A percentile compares a stretch with the other conserved stretches of the same genome.
Evolutionary conservation across 2,797 vertebrate genomes (phyloP).

Genomic region (Pangasius sanitwongsei): DNA sequence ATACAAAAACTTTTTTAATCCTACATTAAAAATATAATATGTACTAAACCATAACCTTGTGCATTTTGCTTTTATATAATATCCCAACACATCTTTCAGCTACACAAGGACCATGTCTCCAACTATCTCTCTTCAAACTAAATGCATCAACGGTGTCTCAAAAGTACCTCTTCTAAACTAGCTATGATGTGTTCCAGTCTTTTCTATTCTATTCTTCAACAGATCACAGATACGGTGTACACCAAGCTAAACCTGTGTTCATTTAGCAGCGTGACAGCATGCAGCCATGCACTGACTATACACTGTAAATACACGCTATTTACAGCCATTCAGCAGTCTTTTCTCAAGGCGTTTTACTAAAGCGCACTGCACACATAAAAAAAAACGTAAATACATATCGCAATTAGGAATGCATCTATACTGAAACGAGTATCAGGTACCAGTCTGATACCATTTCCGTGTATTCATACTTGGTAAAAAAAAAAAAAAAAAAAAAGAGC

Average conservation of each 20-base stretch:
- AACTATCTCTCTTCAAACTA: too few species aligned
- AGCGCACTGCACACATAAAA: not conserved
- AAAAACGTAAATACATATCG: not conserved
- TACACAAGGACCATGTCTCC: not conserved
- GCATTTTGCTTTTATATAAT: not conserved
- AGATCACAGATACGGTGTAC: not conserved
- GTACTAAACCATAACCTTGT: too few species aligned
- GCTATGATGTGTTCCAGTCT: not conserved
- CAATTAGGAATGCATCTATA: not conserved
- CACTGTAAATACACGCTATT: not conserved
- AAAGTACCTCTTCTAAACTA: not conserved
- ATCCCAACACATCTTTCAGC: not conserved
- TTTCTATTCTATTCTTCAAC: not conserved
- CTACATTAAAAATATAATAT: not conserved
- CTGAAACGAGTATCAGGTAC: not conserved
- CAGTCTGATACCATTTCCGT: not conserved
- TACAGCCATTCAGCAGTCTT: not conserved
- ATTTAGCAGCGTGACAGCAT: not conserved
- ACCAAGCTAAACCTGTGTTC: too few species aligned
- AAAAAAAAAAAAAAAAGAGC: too few species aligned
- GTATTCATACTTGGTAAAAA: not conserved
- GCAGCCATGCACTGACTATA: slow-evolving; percentile 4
- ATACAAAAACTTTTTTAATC: not conserved
- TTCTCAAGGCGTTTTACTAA: not conserved
- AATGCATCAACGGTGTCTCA: too few species aligned